Evolutionary conservation across 2,113 vertebrate genomes (phyloP), one percentile per base, ranked within the genome.

Genomic region (Rynchops niger): DNA sequence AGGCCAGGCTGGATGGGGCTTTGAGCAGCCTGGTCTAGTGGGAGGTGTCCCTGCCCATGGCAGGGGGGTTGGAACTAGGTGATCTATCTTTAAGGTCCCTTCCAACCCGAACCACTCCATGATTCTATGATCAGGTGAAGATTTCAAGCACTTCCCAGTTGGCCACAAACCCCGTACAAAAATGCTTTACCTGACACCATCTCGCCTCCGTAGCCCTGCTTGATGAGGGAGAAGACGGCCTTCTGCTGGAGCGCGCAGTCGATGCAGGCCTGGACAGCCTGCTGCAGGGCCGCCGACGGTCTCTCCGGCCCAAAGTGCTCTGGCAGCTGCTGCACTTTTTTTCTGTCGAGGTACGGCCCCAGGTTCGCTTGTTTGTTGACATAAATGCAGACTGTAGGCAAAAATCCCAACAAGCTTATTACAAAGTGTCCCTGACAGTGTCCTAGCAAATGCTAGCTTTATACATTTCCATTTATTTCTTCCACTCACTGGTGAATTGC

Each of bases 241-340:
- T 99, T 99, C 90, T 99, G 99, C 97, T 99, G 99, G 95, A 98
- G 99, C 3, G 99, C 99, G 4, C 99, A 99, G 98, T 99, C 98
- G 8, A 99, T 99, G 98, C 99, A 99, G 10, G 99, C 99, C 79
- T 99, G 99, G 12, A 99, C 99, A 0, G 99, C 99, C 91, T 99
- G 99, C 98, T 99, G 99, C 89, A 99, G 98, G 62, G 99, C 99
- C 0, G 98, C 97, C 0, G 99, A 98, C 0, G 99, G 99, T 50
- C 99, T 91, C 97, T 99, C 99, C 0, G 99, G 99, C 14, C 99
- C 99, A 15, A 99, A 99, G 96, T 99, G 99, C 86, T 99, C 99
- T 0, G 99, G 99, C 32, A 99, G 99, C 95, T 99, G 99, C 97
- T 99, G 99, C 93, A 99, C 98, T 96, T 99, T 99, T 95, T 98